Percentiles rank a stretch among this genome's conserved stretches.
phyloP scores from a whole-genome alignment of 2,113 vertebrate genomes.

The Calyptommatus sinebrachiatus region DNA sequence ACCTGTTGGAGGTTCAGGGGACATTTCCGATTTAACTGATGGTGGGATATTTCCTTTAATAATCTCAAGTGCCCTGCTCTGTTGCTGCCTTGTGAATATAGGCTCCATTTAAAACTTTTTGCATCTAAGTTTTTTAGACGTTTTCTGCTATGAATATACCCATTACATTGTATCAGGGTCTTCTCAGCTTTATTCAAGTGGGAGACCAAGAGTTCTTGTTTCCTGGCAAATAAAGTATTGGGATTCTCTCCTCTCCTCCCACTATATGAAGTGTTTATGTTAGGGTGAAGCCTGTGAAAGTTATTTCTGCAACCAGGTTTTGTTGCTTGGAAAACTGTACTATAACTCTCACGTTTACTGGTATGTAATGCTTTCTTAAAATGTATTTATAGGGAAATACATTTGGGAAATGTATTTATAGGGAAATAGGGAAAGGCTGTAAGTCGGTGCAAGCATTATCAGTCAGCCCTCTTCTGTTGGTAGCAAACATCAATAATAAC shows the following conservation, averaged over 20 bases:
- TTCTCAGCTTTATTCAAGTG: background rate
- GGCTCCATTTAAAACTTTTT: background rate
- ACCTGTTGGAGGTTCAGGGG: conserved; percentile 11
- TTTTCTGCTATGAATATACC: background rate
- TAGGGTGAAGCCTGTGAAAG: background rate
- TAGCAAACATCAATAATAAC: background rate
- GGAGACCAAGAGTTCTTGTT: background rate
- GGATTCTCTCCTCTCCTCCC: background rate
- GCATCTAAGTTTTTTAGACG: background rate
- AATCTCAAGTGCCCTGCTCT: background rate
- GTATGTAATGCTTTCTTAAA: background rate
- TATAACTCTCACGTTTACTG: rapidly evolving
- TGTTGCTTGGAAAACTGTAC: background rate
- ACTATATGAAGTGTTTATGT: background rate
- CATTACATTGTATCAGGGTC: background rate
- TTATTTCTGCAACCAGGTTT: background rate
- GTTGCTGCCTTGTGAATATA: background rate
- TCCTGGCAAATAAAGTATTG: rapidly evolving
- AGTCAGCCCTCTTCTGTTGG: no score
- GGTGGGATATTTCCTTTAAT: background rate
- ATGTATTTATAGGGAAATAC: background rate
- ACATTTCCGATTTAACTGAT: conserved; percentile 18
- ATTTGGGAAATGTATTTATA: background rate
- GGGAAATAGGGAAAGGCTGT: background rate
- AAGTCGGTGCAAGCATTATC: no score